Evolutionary conservation across 2,888 invertebrate genomes (phyloP).

Genomic region (Conomelus anceps): DNA sequence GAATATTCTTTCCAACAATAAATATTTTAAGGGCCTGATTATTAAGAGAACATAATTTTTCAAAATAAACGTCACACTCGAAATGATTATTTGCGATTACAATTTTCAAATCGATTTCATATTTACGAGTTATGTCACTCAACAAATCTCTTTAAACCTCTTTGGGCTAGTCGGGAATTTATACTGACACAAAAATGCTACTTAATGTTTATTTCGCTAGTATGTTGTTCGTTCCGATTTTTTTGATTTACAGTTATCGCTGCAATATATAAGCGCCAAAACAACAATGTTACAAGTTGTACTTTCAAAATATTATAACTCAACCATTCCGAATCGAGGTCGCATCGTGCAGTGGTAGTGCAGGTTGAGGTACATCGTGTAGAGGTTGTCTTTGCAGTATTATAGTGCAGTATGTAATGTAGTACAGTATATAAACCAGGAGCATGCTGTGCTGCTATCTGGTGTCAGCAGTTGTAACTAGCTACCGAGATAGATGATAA

Average conservation of each 20-base stretch:
- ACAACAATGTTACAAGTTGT: not conserved
- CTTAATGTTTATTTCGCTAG: not conserved
- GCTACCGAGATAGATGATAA: not conserved
- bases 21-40: no score
- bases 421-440: no score
- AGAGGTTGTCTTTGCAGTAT: no score
- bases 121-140: no score
- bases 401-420: no score
- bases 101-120: no score
- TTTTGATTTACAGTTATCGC: not conserved
- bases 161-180: not conserved
- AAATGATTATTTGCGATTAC: no score
- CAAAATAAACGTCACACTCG: no score
- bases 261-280: not conserved
- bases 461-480: not conserved
- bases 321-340: not conserved
- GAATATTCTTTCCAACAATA: no score
- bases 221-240: not conserved
- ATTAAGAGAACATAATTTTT: no score
- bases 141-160: not conserved
- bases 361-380: no score
- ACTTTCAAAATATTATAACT: not conserved
- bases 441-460: not conserved
- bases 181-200: not conserved
- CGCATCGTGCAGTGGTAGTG: not conserved